phyloP scores from a whole-genome alignment of 2,797 vertebrate species.

The Argya squamiceps region DNA sequence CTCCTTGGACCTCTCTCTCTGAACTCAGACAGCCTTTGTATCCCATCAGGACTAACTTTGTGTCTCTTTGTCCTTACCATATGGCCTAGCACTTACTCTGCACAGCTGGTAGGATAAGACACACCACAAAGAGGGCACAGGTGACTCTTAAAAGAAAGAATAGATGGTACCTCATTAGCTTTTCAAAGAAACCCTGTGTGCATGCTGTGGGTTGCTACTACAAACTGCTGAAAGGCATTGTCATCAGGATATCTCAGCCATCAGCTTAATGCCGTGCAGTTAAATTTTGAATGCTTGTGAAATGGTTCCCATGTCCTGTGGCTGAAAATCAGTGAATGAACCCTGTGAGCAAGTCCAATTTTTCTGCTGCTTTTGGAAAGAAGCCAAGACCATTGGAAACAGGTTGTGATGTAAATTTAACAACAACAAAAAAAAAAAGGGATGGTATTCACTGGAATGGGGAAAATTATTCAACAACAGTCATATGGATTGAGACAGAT shows the following conservation, averaged over 20 bases:
- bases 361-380: constrained; percentile 8
- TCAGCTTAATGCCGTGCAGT: neutral
- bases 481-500: neutral
- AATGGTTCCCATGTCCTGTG: neutral
- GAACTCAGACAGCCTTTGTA: neutral
- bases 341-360: neutral
- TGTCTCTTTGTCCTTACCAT: neutral
- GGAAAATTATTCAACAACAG: neutral
- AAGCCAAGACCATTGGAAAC: neutral
- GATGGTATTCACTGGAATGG: neutral
- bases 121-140: neutral
- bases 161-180: neutral
- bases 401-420: neutral
- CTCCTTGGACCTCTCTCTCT: neutral
- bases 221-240: neutral
- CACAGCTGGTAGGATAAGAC: neutral
- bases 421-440: too few species aligned
- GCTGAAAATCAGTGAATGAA: neutral
- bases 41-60: neutral
- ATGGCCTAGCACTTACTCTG: neutral
- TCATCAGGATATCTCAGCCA: neutral
- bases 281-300: neutral
- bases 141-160: neutral
- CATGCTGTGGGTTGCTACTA: neutral
- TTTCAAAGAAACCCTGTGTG: neutral